A percentile compares a stretch with the other conserved stretches of the same genome.
Evolutionary conservation across 2,797 vertebrate genomes (phyloP).

Genomic region (Oryzias dopingdopingensis): DNA sequence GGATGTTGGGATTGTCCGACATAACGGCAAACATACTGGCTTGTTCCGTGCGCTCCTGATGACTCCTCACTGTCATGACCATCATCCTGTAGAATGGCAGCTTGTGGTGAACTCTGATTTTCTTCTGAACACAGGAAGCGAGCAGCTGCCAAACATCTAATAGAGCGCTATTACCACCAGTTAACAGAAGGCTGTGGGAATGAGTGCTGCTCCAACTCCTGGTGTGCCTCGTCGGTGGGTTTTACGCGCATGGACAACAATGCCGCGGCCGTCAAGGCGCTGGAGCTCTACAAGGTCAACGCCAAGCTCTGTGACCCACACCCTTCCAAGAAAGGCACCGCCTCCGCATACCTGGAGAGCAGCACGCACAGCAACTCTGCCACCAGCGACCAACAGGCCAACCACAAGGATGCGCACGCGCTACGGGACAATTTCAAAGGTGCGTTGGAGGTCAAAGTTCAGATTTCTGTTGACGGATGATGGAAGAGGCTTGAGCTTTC

Average conservation of each 20-base stretch:
- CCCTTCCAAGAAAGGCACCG: slow-evolving; percentile 98
- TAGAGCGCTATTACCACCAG: slow-evolving; percentile 99
- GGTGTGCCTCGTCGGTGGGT: slow-evolving; percentile 95
- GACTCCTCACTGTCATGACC: too few relatives aligned
- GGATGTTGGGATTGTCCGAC: too few relatives aligned
- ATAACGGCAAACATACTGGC: too few relatives aligned
- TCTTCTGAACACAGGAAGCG: slow-evolving; percentile 93
- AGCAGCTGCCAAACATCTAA: slow-evolving; percentile 99
- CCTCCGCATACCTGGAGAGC: slow-evolving; percentile 92
- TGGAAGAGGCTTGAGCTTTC: too few relatives aligned
- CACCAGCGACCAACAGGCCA: slow-evolving; percentile 89
- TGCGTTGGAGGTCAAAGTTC: slow-evolving; percentile 57
- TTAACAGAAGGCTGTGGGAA: slow-evolving; percentile 99
- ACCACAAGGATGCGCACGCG: slow-evolving; percentile 86
- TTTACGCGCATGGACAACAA: slow-evolving; percentile 99
- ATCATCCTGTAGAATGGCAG: too few relatives aligned
- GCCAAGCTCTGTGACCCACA: slow-evolving; percentile 97
- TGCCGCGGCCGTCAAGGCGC: slow-evolving; percentile 94
- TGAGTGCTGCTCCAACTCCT: slow-evolving; percentile 98
- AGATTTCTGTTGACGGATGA: too few relatives aligned
- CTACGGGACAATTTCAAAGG: slow-evolving; percentile 95
- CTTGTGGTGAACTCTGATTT: too few relatives aligned
- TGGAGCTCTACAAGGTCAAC: slow-evolving; percentile 98
- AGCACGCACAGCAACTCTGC: slow-evolving; percentile 84
- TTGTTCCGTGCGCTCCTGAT: too few relatives aligned